These are phyloP conservation scores for Dascyllus trimaculatus DNA, from an alignment of 2,113 vertebrate genomes.

Conservation along the genomic window DNA sequence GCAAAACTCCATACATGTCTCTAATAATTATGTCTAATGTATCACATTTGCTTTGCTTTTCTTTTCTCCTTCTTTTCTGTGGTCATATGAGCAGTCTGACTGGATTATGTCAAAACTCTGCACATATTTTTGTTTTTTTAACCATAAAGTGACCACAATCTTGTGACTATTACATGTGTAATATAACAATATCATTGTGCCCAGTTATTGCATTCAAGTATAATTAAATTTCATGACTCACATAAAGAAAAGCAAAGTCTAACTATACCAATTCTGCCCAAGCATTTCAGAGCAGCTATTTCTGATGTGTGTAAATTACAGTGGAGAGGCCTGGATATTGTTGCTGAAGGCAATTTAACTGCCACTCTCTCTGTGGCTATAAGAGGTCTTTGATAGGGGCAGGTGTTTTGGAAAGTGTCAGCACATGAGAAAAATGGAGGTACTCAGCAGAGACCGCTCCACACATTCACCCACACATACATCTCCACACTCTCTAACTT, in stretches of 20 bases:
- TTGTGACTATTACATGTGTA: not conserved
- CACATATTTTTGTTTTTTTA: not conserved
- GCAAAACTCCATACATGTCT: not conserved
- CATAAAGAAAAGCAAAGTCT: not conserved
- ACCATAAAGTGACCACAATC: not conserved
- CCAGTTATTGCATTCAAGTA: not conserved
- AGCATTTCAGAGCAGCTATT: conserved; percentile 41
- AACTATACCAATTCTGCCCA: conserved; percentile 7
- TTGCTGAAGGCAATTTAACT: conserved; percentile 62
- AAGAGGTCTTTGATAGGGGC: conserved; percentile 45
- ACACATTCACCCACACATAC: conserved; percentile 29
- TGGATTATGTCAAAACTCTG: conserved; percentile 1
- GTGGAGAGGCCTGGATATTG: conserved; percentile 41
- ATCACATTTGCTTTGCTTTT: not conserved
- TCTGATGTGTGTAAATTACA: conserved; percentile 56
- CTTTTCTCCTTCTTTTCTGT: not conserved
- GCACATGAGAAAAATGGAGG: conserved; percentile 50
- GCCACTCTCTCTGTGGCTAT: conserved; percentile 48
- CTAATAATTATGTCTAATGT: not conserved
- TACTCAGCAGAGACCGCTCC: conserved; percentile 43
- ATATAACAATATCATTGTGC: not conserved
- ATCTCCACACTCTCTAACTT: conserved; percentile 16
- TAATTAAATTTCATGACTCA: conserved; percentile 18
- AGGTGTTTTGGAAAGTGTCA: conserved; percentile 64
- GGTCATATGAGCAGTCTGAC: not conserved